These are phyloP conservation scores for Siphamia tubifer DNA, from an alignment of 2,113 vertebrate species.

Conservation along the genomic window DNA sequence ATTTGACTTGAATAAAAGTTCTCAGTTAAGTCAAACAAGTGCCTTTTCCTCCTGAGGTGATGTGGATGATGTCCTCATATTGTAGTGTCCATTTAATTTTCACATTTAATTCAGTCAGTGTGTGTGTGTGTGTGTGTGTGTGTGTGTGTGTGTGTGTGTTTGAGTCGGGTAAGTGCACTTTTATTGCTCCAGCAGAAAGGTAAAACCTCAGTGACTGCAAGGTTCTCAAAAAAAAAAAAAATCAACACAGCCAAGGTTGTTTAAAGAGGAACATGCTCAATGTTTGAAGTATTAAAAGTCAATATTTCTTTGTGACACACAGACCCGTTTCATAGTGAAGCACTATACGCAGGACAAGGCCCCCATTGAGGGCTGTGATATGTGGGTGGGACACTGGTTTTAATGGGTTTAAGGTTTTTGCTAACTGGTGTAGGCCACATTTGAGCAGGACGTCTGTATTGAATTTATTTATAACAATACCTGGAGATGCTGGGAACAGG, in stretches of 20 bases:
- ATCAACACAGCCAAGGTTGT: constrained; percentile 56
- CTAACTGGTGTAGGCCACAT: constrained; percentile 21
- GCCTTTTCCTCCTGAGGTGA: too few species aligned
- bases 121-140: constrained; percentile 8
- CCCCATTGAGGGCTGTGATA: constrained; percentile 37
- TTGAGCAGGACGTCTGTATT: too few species aligned
- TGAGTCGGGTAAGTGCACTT: not conserved
- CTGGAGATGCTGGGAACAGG: too few species aligned
- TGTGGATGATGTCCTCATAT: too few species aligned
- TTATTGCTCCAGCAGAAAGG: constrained; percentile 31
- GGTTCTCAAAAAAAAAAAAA: constrained; percentile 8
- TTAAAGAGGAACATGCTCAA: constrained; percentile 21
- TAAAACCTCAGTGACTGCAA: constrained; percentile 36
- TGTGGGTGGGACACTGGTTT: constrained; percentile 16
- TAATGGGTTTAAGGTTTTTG: constrained; percentile 41
- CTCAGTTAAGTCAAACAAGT: too few species aligned
- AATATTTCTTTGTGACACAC: constrained; percentile 62
- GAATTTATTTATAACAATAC: too few species aligned
- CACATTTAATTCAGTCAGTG: too few species aligned
- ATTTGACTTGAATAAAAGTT: too few species aligned
- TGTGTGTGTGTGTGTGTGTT: constrained; percentile 5
- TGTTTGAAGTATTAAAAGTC: constrained; percentile 66
- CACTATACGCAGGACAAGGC: constrained; percentile 59
- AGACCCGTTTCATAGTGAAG: constrained; percentile 41
- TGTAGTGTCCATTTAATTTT: too few species aligned